Conservation (phyloP, 1,140 invertebrate genomes). For the Delia radicum region DNA sequence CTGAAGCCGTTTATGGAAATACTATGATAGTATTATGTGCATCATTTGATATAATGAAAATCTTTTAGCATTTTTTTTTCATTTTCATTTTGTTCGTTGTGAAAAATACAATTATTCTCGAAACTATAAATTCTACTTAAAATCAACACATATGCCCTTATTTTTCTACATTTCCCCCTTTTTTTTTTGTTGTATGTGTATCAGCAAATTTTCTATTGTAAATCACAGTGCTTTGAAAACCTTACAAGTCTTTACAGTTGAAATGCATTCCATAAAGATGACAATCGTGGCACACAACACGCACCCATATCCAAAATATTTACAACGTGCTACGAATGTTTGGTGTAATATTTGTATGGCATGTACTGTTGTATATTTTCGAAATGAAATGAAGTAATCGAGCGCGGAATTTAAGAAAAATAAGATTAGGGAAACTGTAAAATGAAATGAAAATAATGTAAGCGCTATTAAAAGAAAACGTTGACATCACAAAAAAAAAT, state of each 20-base stretch:
- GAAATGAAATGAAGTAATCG: neutral
- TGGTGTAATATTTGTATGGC: no score
- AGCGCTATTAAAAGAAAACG: no score
- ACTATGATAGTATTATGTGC: neutral
- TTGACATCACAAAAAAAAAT: no score
- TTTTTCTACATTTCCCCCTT: neutral
- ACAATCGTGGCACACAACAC: slow-evolving; percentile 9
- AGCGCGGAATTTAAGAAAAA: slow-evolving; percentile 11
- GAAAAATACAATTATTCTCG: neutral
- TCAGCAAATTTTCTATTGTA: neutral
- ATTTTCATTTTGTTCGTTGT: neutral
- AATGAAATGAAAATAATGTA: no score
- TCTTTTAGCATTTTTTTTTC: neutral
- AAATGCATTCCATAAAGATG: slow-evolving; percentile 14
- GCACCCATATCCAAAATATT: slow-evolving; percentile 15
- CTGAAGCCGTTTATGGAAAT: neutral
- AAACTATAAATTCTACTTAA: slow-evolving; percentile 11
- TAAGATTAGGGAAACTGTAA: neutral
- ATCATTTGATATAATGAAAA: neutral
- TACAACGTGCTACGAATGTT: neutral
- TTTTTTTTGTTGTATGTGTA: neutral
- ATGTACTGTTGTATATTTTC: no score
- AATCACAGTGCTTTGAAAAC: neutral
- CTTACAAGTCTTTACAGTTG: slow-evolving; percentile 6
- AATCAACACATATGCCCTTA: slow-evolving; percentile 14